These are phyloP conservation scores for Asobara japonica DNA, from an alignment of 1,140 invertebrate species.

Conservation along the genomic window DNA sequence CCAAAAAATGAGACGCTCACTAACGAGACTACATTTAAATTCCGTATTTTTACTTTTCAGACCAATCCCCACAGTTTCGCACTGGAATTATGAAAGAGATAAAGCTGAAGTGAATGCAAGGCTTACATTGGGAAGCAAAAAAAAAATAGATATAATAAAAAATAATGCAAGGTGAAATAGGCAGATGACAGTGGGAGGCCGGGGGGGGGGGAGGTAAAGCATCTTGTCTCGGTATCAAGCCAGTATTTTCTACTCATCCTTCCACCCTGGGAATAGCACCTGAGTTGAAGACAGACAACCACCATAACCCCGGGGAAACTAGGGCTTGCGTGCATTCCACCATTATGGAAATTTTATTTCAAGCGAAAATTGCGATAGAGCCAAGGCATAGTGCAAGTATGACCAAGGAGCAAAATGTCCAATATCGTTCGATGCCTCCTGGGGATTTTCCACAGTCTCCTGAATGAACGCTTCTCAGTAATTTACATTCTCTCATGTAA, in stretches of 20 bases:
- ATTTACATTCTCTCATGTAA: not conserved
- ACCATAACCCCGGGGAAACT: not conserved
- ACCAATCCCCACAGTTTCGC: too few species aligned
- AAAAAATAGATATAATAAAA: not conserved
- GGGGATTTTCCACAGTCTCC: conserved; percentile 12
- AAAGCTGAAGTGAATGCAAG: too few species aligned
- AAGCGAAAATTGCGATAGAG: conserved; percentile 37
- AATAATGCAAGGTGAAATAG: not conserved
- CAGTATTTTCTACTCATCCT: not conserved
- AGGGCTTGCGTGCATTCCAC: conserved; percentile 47
- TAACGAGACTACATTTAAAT: too few species aligned
- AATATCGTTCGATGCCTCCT: conserved; percentile 36
- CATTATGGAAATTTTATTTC: conserved; percentile 55
- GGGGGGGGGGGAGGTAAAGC: not conserved
- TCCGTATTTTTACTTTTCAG: too few species aligned
- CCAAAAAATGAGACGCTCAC: too few species aligned
- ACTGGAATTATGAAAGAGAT: too few species aligned
- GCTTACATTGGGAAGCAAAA: not conserved
- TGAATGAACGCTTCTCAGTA: not conserved
- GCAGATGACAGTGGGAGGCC: not conserved
- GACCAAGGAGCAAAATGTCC: conserved; percentile 33
- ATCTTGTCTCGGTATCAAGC: too few species aligned
- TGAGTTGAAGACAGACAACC: not conserved
- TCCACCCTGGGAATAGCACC: not conserved
- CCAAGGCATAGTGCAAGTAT: conserved; percentile 3